A percentile compares a stretch with the other conserved stretches of the same genome.
Conservation (phyloP, 1,140 invertebrate genomes). For the Venustaconcha ellipsiformis region DNA sequence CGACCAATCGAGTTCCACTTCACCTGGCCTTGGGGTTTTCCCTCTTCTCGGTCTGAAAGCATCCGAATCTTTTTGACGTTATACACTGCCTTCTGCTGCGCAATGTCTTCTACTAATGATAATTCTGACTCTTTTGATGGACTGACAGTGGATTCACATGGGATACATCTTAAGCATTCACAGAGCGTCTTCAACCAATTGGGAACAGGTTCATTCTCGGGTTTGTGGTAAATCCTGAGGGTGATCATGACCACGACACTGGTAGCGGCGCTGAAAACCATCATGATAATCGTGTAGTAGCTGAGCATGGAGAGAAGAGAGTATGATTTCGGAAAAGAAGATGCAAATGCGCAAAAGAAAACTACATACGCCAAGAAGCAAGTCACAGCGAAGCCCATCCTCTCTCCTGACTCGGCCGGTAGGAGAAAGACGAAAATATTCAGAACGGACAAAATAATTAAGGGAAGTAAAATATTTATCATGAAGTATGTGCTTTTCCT, state of each 20-base stretch:
- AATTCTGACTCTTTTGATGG: too few species aligned
- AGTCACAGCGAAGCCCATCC: constrained; percentile 14
- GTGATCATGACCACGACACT: constrained; percentile 7
- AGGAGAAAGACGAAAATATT: constrained; percentile 13
- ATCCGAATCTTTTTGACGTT: too few species aligned
- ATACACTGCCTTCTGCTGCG: too few species aligned
- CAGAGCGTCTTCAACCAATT: neutral
- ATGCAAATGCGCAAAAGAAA: constrained; percentile 15
- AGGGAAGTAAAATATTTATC: constrained; percentile 13
- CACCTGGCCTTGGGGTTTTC: too few species aligned
- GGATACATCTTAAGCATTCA: neutral
- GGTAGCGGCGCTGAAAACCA: constrained; percentile 10
- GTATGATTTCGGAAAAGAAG: constrained; percentile 1
- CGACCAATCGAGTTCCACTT: too few species aligned
- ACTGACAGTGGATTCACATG: too few species aligned
- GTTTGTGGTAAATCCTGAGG: constrained; percentile 16
- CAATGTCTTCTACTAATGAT: too few species aligned
- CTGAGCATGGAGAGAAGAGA: neutral
- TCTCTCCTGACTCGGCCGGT: constrained; percentile 5
- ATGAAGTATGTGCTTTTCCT: constrained; percentile 14
- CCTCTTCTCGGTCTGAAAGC: too few species aligned
- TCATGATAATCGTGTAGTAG: constrained; percentile 14
- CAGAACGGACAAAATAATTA: constrained; percentile 3
- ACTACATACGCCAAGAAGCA: constrained; percentile 15
- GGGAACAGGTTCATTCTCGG: constrained; percentile 4